Conservation (phyloP, 2,797 vertebrate species). For the Hydrophis major region DNA sequence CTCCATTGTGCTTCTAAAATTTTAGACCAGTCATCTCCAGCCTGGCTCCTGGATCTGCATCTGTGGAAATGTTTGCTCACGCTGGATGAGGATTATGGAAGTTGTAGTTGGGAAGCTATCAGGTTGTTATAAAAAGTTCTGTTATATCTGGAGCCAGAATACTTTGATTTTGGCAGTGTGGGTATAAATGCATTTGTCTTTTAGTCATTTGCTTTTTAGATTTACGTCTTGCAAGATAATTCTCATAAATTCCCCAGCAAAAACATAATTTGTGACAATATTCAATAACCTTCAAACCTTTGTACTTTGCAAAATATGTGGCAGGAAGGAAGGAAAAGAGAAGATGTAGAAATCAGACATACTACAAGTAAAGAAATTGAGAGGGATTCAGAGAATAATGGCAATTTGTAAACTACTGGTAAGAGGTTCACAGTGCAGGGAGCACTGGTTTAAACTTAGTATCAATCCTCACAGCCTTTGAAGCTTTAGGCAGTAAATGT, state of each 20-base stretch:
- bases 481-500: slow-evolving; percentile 22
- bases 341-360: background rate
- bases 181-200: background rate
- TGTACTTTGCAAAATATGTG: background rate
- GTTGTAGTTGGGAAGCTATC: background rate
- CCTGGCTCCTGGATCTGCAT: background rate
- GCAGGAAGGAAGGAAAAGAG: background rate
- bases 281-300: background rate
- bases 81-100: background rate
- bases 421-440: background rate
- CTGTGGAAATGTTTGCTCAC: background rate
- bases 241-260: background rate
- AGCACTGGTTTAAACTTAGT: slow-evolving; percentile 5
- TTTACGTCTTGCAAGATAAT: background rate
- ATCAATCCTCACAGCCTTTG: slow-evolving; percentile 31
- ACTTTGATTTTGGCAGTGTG: background rate
- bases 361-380: background rate
- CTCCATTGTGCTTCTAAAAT: background rate
- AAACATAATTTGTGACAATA: background rate
- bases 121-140: background rate
- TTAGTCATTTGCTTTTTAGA: background rate
- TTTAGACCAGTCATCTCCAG: background rate
- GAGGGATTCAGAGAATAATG: background rate
- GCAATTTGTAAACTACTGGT: background rate
- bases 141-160: background rate